These are phyloP conservation scores for Lordiphosa andalusiaca DNA, from an alignment of 2,888 invertebrate genomes.

Conservation along the genomic window DNA sequence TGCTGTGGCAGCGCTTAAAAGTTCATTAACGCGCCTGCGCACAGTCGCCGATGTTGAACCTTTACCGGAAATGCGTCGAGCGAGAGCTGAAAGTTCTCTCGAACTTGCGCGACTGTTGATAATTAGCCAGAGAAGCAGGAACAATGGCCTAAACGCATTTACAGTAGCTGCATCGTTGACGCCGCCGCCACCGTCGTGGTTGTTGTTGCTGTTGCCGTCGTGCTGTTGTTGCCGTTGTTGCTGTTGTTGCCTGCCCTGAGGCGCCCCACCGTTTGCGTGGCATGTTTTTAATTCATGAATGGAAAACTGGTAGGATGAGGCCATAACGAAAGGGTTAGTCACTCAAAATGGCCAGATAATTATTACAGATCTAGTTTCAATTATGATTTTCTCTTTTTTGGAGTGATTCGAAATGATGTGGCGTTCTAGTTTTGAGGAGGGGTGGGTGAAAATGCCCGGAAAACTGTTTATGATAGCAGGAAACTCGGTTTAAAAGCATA, in stretches of 20 bases:
- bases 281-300: conserved; percentile 21
- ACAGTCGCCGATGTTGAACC: conserved; percentile 13
- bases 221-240: not conserved
- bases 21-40: conserved; percentile 67
- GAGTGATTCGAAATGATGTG: too few relatives aligned
- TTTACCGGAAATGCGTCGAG: conserved; percentile 54
- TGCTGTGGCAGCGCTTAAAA: conserved; percentile 56
- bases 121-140: conserved; percentile 47
- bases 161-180: conserved; percentile 48
- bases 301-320: not conserved
- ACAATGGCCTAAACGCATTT: conserved; percentile 24
- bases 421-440: too few relatives aligned
- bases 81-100: conserved; percentile 9
- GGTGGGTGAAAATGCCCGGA: too few relatives aligned
- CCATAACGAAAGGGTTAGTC: too few relatives aligned
- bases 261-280: conserved; percentile 32
- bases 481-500: too few relatives aligned
- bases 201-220: not conserved
- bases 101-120: conserved; percentile 12
- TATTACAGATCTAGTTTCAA: too few relatives aligned
- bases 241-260: conserved; percentile 16
- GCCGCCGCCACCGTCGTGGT: conserved; percentile 8
- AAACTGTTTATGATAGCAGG: too few relatives aligned
- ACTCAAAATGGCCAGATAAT: too few relatives aligned
- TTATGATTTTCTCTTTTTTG: too few relatives aligned